Evolutionary conservation across 2,797 vertebrate genomes (phyloP), one percentile per base, ranked within the genome.

Genomic region (Etheostoma perlongum): DNA sequence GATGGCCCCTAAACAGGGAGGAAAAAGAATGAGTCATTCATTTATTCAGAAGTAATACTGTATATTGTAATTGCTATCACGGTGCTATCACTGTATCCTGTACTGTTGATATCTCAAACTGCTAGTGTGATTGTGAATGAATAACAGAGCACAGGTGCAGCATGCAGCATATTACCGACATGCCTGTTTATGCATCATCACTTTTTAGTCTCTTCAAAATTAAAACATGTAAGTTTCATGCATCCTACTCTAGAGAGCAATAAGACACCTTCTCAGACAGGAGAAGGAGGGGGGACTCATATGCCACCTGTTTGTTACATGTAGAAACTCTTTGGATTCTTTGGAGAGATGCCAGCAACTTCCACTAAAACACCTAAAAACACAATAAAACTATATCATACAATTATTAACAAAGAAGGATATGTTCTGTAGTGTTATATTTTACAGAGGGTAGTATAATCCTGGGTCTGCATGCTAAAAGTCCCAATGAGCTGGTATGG

Each of bases 151-250:
- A 64, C 77, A 79, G 71, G 63, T 85, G 75, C 76, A 46, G 49
- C 65, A 72, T 62, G 58, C 67, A 75, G 49, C 42, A 7, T 67
- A 81, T 83, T 81, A 75, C 19, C 19, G 86, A 78, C 74, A 69
- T 83, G 25, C 25, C 78, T 72, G 76, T 89, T 84, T 90, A 82
- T 83, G 78, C 82, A 73, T 85, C 85, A 78, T 85, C 72, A 86
- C 72, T 85, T 89, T 89, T 80, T 68, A 66, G 65, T 72, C 60
- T 72, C 67, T 61, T 79, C 27, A 67, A 76, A 81, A 75, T 72
- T 79, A 47, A 80, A 86, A 80, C 72, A 51, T 79, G 57, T 67
- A 48, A 60, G 58, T 75, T 85, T 87, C 70, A 74, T 85, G 53
- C 51, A 15, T 77, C 47, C 14, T 18, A 2, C 81, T 78, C 79